Evolutionary conservation across 2,888 invertebrate genomes (phyloP), one percentile per base, ranked within the genome.

Genomic region (Drosophila paramelanica): DNA sequence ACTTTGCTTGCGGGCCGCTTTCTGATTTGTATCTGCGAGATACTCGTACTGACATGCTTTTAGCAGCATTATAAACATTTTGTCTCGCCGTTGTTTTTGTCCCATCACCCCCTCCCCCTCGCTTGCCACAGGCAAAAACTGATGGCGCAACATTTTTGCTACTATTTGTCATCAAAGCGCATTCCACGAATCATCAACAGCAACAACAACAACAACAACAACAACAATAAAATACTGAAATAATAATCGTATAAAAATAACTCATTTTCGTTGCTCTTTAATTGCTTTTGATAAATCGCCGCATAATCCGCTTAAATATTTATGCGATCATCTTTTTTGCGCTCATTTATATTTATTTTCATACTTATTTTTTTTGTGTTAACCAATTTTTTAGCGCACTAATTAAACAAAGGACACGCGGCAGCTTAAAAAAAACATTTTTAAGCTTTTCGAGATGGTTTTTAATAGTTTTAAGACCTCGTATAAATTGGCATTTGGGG

Each of bases 231-330:
- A 53, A 23, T 23, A 59, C 55, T 55, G 14, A 70, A 69, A 60
- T 70, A 66, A 69, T 59, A 65, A 67, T 77, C 74, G 72, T 41
- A 66, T 59, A 62, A 57, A 68, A 59, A 72, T 60, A 68, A 70
- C 64, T 70, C 73, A 79, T 79, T 73, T 67, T 75, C 62, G 55
- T 62, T 66, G 77, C 79, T 79, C 79, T 85, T 85, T 85, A 85
- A 85, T 85, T 85, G 88, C 86, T 73, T 85, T 88, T 88, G 85
- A 85, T 85, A 85, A 85, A 85, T 85, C 86, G 88, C 82, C 86
- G 82, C 85, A 73, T 85, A 85, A 85, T 83, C 85, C 88, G 85
- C 85, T 85, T 85, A 88, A 68, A 77, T 76, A 85, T 79, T 79
- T 76, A 73, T 75, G 75, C 42, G 77, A 53, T 76, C 66, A 55